phyloP scores from a whole-genome alignment of 23 tunicate genomes.

The Phallusia fumigata region DNA sequence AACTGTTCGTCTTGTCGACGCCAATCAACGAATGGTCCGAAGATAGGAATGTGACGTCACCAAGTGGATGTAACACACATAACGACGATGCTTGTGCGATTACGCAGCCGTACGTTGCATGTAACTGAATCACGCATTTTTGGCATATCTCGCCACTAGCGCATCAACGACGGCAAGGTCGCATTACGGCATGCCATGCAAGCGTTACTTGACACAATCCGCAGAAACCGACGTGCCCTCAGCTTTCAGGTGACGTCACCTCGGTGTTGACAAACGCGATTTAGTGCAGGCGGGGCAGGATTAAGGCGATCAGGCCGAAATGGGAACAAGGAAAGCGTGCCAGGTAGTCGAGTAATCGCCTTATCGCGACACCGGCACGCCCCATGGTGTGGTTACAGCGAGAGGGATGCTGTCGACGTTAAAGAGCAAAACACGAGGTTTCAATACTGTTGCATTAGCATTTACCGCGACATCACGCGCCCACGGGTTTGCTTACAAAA shows the following conservation, averaged over 20 bases:
- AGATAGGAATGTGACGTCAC: conserved; percentile 1
- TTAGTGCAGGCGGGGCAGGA: conserved; percentile 1
- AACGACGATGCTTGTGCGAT: background rate
- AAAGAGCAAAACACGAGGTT: background rate
- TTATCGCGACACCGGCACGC: background rate
- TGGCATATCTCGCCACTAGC: background rate
- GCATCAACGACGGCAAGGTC: background rate
- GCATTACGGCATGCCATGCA: conserved; percentile 9
- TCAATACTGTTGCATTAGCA: background rate
- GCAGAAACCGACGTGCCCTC: conserved; percentile 10
- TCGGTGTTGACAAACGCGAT: background rate
- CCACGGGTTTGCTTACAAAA: background rate
- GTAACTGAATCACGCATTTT: background rate
- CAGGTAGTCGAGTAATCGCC: background rate
- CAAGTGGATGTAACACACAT: conserved; percentile 2
- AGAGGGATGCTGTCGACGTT: background rate
- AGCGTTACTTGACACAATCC: background rate
- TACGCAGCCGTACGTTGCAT: background rate
- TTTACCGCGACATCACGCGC: background rate
- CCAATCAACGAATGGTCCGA: background rate
- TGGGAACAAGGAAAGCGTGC: conserved; percentile 3
- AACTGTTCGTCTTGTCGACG: background rate
- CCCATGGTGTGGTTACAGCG: background rate
- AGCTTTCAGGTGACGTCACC: background rate
- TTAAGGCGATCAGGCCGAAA: background rate